Conservation (phyloP, 1,140 invertebrate species). For the Cotesia typhae region DNA sequence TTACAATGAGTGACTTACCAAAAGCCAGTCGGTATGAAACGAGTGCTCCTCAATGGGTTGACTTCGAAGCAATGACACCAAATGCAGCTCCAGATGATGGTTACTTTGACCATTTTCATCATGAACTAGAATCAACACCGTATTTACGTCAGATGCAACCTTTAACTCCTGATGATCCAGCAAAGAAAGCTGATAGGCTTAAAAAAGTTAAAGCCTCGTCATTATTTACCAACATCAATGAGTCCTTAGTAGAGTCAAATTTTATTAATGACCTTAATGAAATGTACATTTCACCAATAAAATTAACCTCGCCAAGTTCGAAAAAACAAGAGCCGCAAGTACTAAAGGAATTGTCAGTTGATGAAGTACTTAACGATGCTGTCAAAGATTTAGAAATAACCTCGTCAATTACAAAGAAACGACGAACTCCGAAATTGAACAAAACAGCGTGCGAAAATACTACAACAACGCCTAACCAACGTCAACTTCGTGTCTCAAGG, state of each 20-base stretch:
- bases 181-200: neutral
- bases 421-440: neutral
- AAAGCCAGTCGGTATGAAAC: neutral
- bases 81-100: neutral
- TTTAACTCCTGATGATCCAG: no score
- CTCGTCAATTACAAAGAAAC: neutral
- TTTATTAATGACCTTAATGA: constrained; percentile 5
- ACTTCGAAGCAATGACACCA: constrained; percentile 1
- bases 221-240: neutral
- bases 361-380: neutral
- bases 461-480: neutral
- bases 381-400: neutral
- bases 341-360: neutral
- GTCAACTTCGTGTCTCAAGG: neutral
- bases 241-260: neutral
- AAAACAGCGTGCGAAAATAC: neutral
- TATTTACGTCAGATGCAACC: neutral
- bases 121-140: neutral
- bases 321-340: neutral
- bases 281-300: constrained; percentile 11
- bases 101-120: constrained; percentile 12
- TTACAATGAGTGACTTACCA: neutral
- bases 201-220: neutral
- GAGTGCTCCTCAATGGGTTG: constrained; percentile 3
- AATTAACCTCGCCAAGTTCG: neutral